Evolutionary conservation across 1,140 invertebrate species (phyloP).

Genomic region (Drosophila equinoxialis): DNA sequence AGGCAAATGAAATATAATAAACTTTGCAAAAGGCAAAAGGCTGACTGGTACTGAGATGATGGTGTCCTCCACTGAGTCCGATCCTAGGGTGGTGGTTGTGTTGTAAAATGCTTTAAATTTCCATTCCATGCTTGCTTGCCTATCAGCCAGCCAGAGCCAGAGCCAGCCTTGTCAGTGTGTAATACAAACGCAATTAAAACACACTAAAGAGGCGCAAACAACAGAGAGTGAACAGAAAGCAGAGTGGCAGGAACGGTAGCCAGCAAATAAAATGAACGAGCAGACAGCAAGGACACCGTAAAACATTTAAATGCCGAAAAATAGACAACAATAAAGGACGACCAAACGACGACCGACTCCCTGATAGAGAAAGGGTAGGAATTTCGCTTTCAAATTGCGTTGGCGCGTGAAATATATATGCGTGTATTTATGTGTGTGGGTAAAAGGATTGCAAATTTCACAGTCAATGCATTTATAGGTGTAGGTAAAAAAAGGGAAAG

Average conservation of each 20-base stretch:
- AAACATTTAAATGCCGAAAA: slow-evolving; percentile 80
- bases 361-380: slow-evolving; percentile 33
- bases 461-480: slow-evolving; percentile 64
- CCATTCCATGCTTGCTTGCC: slow-evolving; percentile 46
- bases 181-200: slow-evolving; percentile 82
- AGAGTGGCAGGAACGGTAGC: slow-evolving; percentile 10
- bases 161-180: slow-evolving; percentile 51
- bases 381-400: slow-evolving; percentile 77
- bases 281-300: slow-evolving; percentile 66
- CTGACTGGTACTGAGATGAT: slow-evolving; percentile 7
- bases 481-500: slow-evolving; percentile 22
- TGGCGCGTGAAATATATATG: slow-evolving; percentile 73
- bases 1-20: slow-evolving; percentile 80
- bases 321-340: slow-evolving; percentile 60
- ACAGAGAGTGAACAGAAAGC: slow-evolving; percentile 52
- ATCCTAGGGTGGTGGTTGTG: slow-evolving; percentile 12
- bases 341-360: not conserved
- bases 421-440: slow-evolving; percentile 26
- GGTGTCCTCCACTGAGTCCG: slow-evolving; percentile 3
- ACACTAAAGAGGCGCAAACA: slow-evolving; percentile 79
- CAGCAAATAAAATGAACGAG: slow-evolving; percentile 8
- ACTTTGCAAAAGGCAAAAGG: slow-evolving; percentile 50
- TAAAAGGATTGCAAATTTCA: slow-evolving; percentile 70
- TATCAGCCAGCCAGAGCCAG: slow-evolving; percentile 21
- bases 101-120: slow-evolving; percentile 73